Base-by-base conservation (phyloP, 2,888 invertebrate genomes). In the Drepanosiphum platanoidis region DNA sequence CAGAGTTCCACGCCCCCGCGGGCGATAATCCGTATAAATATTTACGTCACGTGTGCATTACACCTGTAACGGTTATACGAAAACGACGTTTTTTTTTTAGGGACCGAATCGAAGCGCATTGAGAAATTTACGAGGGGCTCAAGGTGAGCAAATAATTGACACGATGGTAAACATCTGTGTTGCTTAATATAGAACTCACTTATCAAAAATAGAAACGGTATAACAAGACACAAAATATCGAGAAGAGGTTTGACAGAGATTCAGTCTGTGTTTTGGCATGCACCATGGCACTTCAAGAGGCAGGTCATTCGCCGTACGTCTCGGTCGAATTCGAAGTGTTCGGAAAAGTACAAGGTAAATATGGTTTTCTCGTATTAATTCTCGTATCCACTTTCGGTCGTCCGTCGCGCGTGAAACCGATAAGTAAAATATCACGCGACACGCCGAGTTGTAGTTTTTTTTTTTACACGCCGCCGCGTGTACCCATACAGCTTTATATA, bases 291-390 rank as follows among this genome's bases (percentile, higher is more conserved):
- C 84, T 22, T 77, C 77, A 77, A 68, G 84, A 77, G 36, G 39
- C 78, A 86, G 74, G 75, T 82, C 71, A 88, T 27, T 86, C 91
- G n/a, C n/a, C n/a, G 30, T 88, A 95, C 88, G 93, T 94, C 70
- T 95, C 96, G 64, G 95, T 95, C 68, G 96, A 97, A 89, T 97
- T 96, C 89, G 96, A 97, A 90, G 96, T 97, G 86, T 96, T 92
- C 89, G 97, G 97, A 86, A 94, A 95, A 90, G 96, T 97, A 61
- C 96, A 96, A 93, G 96, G 96, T 96, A 91, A 90, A 90, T 88
- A 5, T n/a, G n/a, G n/a, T 80, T 42, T 70, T 64, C 3, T 13
- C 39, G 8, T 77, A n/a, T n/a, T n/a, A n/a, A n/a, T n/a, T n/a
- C n/a, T n/a, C n/a, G n/a, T n/a, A n/a, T n/a, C n/a, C n/a, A 77